These are phyloP conservation scores for Acanthornis magna DNA, from an alignment of 2,797 vertebrate genomes.

Conservation along the genomic window DNA sequence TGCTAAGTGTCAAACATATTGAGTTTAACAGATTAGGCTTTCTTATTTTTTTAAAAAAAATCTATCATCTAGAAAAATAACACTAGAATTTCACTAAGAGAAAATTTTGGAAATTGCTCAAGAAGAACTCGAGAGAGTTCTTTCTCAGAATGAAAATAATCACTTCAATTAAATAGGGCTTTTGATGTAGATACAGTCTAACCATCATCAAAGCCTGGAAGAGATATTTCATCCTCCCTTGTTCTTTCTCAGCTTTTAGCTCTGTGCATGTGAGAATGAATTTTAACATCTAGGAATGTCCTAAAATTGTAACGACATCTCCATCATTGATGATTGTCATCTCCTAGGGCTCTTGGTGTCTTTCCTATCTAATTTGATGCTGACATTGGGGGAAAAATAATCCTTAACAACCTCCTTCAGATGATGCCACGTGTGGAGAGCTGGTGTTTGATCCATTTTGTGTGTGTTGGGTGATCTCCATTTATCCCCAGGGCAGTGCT, in stretches of 20 bases:
- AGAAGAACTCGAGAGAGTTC: background rate
- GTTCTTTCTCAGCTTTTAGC: slow-evolving; percentile 21
- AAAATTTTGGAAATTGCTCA: slow-evolving; percentile 5
- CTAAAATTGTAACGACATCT: background rate
- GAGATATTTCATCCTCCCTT: background rate
- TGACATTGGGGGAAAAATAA: background rate
- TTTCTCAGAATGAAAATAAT: slow-evolving; percentile 26
- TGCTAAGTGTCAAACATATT: slow-evolving; percentile 24
- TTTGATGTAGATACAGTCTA: slow-evolving; percentile 42
- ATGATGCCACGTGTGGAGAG: background rate
- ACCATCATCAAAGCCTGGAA: slow-evolving; percentile 31
- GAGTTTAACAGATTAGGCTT: background rate
- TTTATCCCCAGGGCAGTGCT: background rate
- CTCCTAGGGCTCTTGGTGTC: background rate
- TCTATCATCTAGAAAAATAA: slow-evolving; percentile 17
- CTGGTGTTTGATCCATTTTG: background rate
- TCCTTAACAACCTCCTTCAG: background rate
- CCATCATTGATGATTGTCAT: background rate
- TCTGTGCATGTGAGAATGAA: background rate
- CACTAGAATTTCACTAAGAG: background rate
- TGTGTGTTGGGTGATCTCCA: background rate
- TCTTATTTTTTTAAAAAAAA: background rate
- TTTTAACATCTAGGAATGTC: slow-evolving; percentile 18
- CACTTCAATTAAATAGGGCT: slow-evolving; percentile 21
- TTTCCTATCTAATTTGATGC: background rate